Conservation (phyloP, 2,888 invertebrate genomes). For the Leucophenga maculata region DNA sequence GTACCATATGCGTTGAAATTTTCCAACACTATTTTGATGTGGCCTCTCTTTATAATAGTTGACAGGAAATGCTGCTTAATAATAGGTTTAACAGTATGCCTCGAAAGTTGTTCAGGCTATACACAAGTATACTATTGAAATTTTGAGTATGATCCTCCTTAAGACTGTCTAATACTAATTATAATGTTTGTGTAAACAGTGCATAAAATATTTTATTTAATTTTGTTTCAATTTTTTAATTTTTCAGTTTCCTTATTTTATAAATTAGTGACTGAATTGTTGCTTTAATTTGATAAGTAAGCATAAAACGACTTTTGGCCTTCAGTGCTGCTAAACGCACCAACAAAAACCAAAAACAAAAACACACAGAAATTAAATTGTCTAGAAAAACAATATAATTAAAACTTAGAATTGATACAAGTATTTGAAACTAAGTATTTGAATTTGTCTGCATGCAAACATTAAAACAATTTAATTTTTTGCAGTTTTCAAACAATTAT, state of each 20-base stretch:
- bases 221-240: background rate
- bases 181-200: background rate
- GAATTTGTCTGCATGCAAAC: no score
- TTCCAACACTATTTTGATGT: no score
- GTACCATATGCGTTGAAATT: no score
- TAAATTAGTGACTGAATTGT: background rate
- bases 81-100: no score
- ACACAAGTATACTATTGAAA: no score
- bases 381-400: conserved; percentile 11
- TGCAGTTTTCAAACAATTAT: no score
- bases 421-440: conserved; percentile 4
- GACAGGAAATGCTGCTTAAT: no score
- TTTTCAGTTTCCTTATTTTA: background rate
- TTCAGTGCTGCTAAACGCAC: background rate
- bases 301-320: background rate
- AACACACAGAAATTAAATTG: background rate
- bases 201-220: background rate
- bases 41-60: no score
- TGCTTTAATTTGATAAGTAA: conserved; percentile 9
- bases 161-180: no score
- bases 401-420: conserved; percentile 1
- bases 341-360: background rate
- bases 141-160: background rate
- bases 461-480: no score
- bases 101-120: no score